These are phyloP conservation scores for Cybosia mesomella DNA, from an alignment of 2,888 invertebrate species.

Conservation along the genomic window DNA sequence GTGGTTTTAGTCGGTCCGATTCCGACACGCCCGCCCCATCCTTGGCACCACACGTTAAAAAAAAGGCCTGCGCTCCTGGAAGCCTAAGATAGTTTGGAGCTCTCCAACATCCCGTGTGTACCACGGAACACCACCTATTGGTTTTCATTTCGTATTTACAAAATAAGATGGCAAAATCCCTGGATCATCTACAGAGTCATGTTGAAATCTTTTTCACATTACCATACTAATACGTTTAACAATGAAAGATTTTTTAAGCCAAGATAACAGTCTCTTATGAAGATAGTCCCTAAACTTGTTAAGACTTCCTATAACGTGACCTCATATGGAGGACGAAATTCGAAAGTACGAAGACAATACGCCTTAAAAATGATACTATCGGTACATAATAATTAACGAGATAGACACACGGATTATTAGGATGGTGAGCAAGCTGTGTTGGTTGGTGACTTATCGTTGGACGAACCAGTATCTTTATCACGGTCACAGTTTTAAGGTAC, in stretches of 20 bases:
- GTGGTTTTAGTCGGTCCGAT: too few relatives aligned
- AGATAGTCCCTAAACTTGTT: conserved; percentile 44
- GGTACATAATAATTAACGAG: conserved; percentile 64
- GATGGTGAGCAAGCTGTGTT: conserved; percentile 5
- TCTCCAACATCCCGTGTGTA: too few relatives aligned
- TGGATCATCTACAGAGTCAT: not conserved
- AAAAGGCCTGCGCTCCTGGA: too few relatives aligned
- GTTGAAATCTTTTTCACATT: not conserved
- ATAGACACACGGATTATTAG: conserved; percentile 43
- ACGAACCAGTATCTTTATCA: not conserved
- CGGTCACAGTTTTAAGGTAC: too few relatives aligned
- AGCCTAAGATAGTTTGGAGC: too few relatives aligned
- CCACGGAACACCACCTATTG: too few relatives aligned
- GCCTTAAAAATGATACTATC: conserved; percentile 61
- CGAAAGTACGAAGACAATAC: conserved; percentile 70
- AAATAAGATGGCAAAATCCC: not conserved
- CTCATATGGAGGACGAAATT: conserved; percentile 66
- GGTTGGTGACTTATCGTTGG: not conserved
- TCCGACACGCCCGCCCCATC: too few relatives aligned
- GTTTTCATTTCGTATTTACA: not conserved
- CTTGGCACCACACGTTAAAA: too few relatives aligned
- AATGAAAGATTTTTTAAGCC: not conserved
- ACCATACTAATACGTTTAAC: not conserved
- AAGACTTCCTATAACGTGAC: conserved; percentile 57
- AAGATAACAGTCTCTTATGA: not conserved